A percentile compares a stretch with the other conserved stretches of the same genome.
Conservation (phyloP, 2,888 invertebrate genomes). For the Ophion slaviceki region DNA sequence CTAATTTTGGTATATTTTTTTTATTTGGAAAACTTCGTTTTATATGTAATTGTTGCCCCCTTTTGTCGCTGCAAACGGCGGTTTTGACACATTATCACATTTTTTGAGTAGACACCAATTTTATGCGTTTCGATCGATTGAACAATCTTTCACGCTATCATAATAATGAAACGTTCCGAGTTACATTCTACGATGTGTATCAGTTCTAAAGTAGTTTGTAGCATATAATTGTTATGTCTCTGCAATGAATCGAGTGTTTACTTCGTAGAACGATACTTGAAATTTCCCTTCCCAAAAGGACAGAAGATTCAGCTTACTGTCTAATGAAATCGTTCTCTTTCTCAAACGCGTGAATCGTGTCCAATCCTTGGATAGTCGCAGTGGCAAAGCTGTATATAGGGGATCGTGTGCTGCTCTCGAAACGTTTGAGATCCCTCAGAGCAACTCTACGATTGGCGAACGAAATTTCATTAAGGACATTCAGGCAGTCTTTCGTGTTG, state of each 20-base stretch:
- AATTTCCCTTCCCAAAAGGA: not conserved
- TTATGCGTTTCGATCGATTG: too few species aligned
- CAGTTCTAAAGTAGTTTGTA: not conserved
- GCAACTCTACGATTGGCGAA: constrained; percentile 77
- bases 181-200: too few species aligned
- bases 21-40: too few species aligned
- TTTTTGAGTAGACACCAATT: too few species aligned
- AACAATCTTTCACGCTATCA: too few species aligned
- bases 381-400: constrained; percentile 86
- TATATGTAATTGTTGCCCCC: too few species aligned
- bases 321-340: constrained; percentile 84
- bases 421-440: constrained; percentile 84
- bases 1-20: too few species aligned
- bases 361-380: constrained; percentile 86
- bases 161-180: too few species aligned
- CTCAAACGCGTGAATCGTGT: constrained; percentile 86
- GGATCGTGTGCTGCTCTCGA: constrained; percentile 86
- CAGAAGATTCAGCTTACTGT: constrained; percentile 76
- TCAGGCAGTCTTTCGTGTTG: not conserved
- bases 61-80: too few species aligned
- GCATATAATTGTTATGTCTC: not conserved
- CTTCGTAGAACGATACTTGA: not conserved
- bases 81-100: too few species aligned
- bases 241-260: not conserved
- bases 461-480: not conserved